phyloP scores from a whole-genome alignment of 2,888 invertebrate genomes.

The Leptothorax acervorum region DNA sequence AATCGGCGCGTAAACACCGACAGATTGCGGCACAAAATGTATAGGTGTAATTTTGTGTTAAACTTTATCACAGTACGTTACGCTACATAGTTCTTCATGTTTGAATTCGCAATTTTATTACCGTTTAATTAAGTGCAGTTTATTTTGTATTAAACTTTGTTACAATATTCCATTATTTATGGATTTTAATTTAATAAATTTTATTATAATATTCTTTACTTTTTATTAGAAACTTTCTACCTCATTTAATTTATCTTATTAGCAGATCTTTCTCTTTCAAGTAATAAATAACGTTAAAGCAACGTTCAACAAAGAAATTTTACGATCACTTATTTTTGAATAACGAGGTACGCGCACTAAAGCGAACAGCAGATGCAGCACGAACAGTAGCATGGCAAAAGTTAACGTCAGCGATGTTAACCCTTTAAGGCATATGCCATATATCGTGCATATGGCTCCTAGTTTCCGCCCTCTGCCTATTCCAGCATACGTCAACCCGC shows the following conservation, averaged over 20 bases:
- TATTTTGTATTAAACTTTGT: neutral
- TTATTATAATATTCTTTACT: neutral
- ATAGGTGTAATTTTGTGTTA: neutral
- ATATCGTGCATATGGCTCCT: constrained; percentile 30
- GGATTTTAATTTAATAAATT: neutral
- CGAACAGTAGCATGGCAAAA: constrained; percentile 9
- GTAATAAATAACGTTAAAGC: neutral
- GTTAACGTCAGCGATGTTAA: constrained; percentile 36
- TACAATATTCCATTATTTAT: neutral
- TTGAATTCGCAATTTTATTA: neutral
- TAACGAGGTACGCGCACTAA: neutral
- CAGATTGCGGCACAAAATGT: constrained; percentile 9
- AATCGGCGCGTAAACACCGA: constrained; percentile 15
- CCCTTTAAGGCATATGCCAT: constrained; percentile 41
- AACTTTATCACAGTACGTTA: neutral
- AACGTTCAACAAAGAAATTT: constrained; percentile 15
- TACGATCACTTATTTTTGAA: constrained; percentile 2
- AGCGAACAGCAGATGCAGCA: constrained; percentile 41
- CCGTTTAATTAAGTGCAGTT: neutral
- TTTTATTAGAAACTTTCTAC: neutral
- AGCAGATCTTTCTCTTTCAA: neutral
- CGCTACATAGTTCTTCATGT: neutral
- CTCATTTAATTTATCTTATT: neutral
- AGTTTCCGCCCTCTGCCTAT: constrained; percentile 33
- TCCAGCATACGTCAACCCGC: neutral